A percentile compares a stretch with the other conserved stretches of the same genome.
Conservation (phyloP, 2,888 invertebrate species). For the Eupithecia abbreviata region DNA sequence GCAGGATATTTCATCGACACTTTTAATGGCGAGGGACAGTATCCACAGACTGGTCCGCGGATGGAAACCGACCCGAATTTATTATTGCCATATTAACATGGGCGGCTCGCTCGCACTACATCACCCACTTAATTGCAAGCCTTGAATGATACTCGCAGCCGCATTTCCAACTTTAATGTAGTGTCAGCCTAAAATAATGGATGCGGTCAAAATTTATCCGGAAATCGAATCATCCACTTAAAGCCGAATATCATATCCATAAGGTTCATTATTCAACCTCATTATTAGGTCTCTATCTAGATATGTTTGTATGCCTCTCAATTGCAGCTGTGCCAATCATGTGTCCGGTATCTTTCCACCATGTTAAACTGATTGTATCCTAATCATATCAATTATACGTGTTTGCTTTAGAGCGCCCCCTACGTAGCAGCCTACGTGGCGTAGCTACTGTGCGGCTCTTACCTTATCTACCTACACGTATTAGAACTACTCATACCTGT, state of each 20-base stretch:
- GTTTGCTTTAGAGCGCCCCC: conserved; percentile 26
- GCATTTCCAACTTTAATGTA: conserved; percentile 76
- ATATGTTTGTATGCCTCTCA: conserved; percentile 49
- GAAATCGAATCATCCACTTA: conserved; percentile 45
- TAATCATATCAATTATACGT: conserved; percentile 53
- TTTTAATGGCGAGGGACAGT: conserved; percentile 65
- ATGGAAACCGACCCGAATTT: conserved; percentile 75
- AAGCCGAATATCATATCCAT: conserved; percentile 29
- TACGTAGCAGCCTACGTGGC: conserved; percentile 31
- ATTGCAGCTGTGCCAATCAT: conserved; percentile 51
- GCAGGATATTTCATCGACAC: conserved; percentile 65
- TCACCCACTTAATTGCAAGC: conserved; percentile 79
- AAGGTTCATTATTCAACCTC: conserved; percentile 22
- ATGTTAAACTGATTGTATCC: conserved; percentile 60
- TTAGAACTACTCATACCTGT: conserved; percentile 31
- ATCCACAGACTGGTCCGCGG: conserved; percentile 46
- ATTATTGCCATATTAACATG: conserved; percentile 80
- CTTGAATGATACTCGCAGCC: conserved; percentile 76
- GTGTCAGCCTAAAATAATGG: conserved; percentile 74
- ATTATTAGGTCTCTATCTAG: conserved; percentile 20
- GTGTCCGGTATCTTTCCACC: conserved; percentile 56
- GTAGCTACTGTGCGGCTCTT: conserved; percentile 17
- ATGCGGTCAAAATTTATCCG: conserved; percentile 58
- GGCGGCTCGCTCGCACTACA: conserved; percentile 66
- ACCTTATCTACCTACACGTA: conserved; percentile 1